These are phyloP conservation scores for Nebria ingens DNA, from an alignment of 1,140 invertebrate genomes.

Conservation along the genomic window DNA sequence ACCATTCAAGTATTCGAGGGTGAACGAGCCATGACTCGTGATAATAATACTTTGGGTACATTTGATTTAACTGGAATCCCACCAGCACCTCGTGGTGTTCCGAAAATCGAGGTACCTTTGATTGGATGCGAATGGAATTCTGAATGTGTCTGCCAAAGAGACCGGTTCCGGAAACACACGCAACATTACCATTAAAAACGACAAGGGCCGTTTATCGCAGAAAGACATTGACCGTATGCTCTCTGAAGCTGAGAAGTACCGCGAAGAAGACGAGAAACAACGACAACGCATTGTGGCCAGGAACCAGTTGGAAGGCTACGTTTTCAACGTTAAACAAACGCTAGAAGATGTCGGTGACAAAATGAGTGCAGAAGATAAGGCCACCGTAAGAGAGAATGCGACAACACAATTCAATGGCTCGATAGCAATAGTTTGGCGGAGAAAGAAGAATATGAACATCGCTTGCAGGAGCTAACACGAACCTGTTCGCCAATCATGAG, in stretches of 20 bases:
- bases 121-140: constrained; percentile 50
- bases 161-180: constrained; percentile 54
- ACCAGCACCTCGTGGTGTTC: constrained; percentile 42
- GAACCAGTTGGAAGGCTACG: constrained; percentile 61
- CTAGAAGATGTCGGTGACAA: constrained; percentile 26
- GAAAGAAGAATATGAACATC: constrained; percentile 22
- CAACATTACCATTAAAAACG: constrained; percentile 44
- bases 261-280: constrained; percentile 44
- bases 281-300: constrained; percentile 47
- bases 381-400: constrained; percentile 34
- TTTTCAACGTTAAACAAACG: constrained; percentile 43
- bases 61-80: constrained; percentile 50
- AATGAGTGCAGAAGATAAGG: constrained; percentile 19
- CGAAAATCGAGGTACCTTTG: constrained; percentile 55
- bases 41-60: constrained; percentile 68
- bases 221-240: constrained; percentile 51
- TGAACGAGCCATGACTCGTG: constrained; percentile 66
- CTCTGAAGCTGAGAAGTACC: constrained; percentile 54
- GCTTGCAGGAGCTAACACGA: constrained; percentile 32
- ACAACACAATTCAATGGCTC: constrained; percentile 39
- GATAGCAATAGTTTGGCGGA: constrained; percentile 40
- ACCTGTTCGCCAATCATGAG: constrained; percentile 37
- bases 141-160: constrained; percentile 50
- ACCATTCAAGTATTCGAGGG: constrained; percentile 69
- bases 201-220: constrained; percentile 42